Percentiles rank a stretch among this genome's conserved stretches.
Evolutionary conservation across 2,113 vertebrate species (phyloP).

Genomic region (Stegastes partitus): DNA sequence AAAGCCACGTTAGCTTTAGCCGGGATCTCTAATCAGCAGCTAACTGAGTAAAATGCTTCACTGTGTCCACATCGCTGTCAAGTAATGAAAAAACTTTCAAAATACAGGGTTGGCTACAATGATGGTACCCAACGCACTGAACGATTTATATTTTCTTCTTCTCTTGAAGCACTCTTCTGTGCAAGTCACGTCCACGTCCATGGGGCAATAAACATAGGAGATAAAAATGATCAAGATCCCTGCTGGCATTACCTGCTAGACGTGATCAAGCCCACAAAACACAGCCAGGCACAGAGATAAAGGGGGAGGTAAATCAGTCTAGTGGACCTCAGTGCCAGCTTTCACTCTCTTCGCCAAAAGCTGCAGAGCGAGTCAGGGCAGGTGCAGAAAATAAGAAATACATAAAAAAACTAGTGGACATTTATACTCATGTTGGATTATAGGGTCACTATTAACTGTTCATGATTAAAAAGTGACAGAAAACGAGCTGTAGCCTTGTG

Average conservation of each 20-base stretch:
- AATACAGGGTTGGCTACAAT: background rate
- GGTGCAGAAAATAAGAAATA: background rate
- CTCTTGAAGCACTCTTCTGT: background rate
- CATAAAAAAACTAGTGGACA: background rate
- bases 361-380: background rate
- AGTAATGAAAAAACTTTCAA: background rate
- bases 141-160: background rate
- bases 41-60: background rate
- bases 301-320: conserved; percentile 49
- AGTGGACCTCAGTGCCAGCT: conserved; percentile 8
- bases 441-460: background rate
- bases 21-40: background rate
- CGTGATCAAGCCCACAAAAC: conserved; percentile 47
- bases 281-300: conserved; percentile 34
- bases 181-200: conserved; percentile 38
- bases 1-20: background rate
- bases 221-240: conserved; percentile 66
- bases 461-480: background rate
- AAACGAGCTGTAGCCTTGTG: background rate
- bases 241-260: conserved; percentile 45
- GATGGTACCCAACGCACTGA: background rate
- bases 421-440: background rate
- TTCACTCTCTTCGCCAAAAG: conserved; percentile 25
- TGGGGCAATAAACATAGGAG: conserved; percentile 37
- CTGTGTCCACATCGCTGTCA: background rate